A percentile compares a stretch with the other conserved stretches of the same genome.
Conservation (phyloP, 2,888 invertebrate species). For the Axea sp. region DNA sequence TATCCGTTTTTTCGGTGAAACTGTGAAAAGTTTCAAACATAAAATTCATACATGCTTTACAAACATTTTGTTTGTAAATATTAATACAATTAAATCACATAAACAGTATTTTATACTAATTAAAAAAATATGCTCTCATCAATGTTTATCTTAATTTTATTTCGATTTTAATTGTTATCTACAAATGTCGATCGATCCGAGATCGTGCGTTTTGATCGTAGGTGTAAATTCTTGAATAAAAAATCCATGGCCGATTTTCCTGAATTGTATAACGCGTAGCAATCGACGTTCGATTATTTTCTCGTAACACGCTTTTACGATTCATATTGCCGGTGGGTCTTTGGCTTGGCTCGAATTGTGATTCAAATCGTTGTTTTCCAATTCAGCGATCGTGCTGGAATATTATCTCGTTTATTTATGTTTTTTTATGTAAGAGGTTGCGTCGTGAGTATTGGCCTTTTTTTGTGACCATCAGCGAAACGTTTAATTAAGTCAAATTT, state of each 20-base stretch:
- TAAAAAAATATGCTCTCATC: no score
- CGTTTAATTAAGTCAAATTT: constrained; percentile 19
- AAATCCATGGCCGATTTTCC: constrained; percentile 55
- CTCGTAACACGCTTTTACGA: constrained; percentile 65
- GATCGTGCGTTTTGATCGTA: constrained; percentile 45
- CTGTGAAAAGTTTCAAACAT: no score
- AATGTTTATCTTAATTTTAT: no score
- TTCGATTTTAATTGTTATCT: no score
- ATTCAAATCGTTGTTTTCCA: constrained; percentile 47
- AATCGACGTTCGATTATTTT: constrained; percentile 65
- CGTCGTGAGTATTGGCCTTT: not conserved
- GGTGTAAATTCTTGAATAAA: constrained; percentile 44
- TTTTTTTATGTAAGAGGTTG: constrained; percentile 10
- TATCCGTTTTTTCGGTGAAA: no score
- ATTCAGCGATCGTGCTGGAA: constrained; percentile 39
- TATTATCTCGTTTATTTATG: constrained; percentile 38
- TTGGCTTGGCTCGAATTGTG: constrained; percentile 40
- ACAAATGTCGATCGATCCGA: constrained; percentile 34
- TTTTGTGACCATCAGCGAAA: constrained; percentile 1
- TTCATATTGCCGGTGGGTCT: constrained; percentile 59
- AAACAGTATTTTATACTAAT: no score
- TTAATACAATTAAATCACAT: no score
- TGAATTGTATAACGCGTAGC: constrained; percentile 64
- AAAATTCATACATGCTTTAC: no score
- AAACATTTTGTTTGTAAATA: no score